Base-by-base conservation (phyloP, 2,113 vertebrate species). In the Myrmophylax atrothorax region DNA sequence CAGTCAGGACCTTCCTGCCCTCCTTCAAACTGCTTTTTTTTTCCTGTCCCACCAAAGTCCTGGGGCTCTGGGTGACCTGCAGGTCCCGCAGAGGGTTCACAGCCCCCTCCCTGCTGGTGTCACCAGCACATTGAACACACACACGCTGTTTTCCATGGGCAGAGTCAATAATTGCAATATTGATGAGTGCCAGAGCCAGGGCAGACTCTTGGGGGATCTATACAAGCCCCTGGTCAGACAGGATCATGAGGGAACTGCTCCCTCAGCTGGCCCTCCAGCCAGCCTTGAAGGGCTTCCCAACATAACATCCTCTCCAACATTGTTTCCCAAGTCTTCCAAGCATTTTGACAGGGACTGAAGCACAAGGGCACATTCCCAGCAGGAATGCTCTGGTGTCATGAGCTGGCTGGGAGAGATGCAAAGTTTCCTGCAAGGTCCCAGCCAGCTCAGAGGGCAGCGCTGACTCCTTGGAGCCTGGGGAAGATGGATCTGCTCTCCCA, bases 161-260 rank as follows among this genome's bases (percentile, higher is more conserved):
- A 83, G 59, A 84, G 82, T 69, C 88, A 79, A 62, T 94, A 88
- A 59, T 12, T 86, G 88, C 86, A 66, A 6, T 92, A 94, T 86
- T 86, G 96, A 95, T 0, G 4, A 88, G 82, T 35, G 4, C 62
- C 60, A 73, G 85, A 93, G 12, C 59, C 83, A 40, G 92, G 88
- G 72, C 88, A 91, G 62, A 59, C 82, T 68, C 90, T 25, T 31
- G 87, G 62, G 29, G 4, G 17, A 84, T 94, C 94, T 12, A 92
- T 92, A 70, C 80, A 75, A 55, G 10, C 79, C 80, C 82, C 63
- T 91, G 0, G 0, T 31, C 1, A 1, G 60, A 81, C 60, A 77
- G 67, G 46, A 75, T 76, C 74, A 68, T 3, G 9, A 67, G 25
- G 50, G 23, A 38, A 46, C 55, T 0, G 0, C 70, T 64, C 46